A percentile compares a stretch with the other conserved stretches of the same genome.
These are phyloP conservation scores for Gallinago jamesoni DNA, from an alignment of 2,113 vertebrate genomes.

Conservation along the genomic window DNA sequence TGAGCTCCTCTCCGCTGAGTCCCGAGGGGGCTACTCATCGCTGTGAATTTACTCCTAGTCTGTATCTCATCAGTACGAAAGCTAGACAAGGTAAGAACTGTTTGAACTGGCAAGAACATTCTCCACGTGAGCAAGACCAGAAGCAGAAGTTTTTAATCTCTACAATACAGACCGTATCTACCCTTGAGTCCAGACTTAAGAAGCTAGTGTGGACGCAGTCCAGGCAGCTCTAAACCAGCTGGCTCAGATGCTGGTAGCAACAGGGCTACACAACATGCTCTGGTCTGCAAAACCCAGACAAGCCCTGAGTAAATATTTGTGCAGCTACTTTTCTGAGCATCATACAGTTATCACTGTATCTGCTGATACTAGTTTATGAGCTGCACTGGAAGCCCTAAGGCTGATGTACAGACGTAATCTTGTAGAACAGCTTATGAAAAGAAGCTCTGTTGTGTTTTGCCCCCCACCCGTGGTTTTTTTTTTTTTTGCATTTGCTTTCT, in stretches of 20 bases:
- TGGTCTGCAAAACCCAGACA: not conserved
- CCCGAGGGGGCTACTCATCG: not conserved
- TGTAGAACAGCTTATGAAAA: not conserved
- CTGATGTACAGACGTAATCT: not conserved
- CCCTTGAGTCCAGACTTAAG: not conserved
- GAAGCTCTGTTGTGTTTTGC: not conserved
- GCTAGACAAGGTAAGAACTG: not conserved
- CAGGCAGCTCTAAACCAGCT: not conserved
- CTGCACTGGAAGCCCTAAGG: not conserved
- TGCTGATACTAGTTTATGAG: not conserved
- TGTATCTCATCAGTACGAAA: not conserved
- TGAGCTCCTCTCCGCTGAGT: not conserved
- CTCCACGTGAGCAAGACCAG: not conserved
- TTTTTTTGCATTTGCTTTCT: not conserved
- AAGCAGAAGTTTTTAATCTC: not conserved
- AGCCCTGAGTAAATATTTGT: not conserved
- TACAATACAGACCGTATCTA: not conserved
- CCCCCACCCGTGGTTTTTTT: not conserved
- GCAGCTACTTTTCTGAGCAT: not conserved
- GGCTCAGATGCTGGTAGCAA: not conserved
- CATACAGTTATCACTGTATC: not conserved
- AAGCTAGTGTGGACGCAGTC: not conserved
- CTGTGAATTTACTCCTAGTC: not conserved
- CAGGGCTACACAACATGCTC: not conserved
- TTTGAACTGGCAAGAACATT: not conserved